phyloP scores from a whole-genome alignment of 23 tunicate genomes.

The Phallusia fumigata region DNA sequence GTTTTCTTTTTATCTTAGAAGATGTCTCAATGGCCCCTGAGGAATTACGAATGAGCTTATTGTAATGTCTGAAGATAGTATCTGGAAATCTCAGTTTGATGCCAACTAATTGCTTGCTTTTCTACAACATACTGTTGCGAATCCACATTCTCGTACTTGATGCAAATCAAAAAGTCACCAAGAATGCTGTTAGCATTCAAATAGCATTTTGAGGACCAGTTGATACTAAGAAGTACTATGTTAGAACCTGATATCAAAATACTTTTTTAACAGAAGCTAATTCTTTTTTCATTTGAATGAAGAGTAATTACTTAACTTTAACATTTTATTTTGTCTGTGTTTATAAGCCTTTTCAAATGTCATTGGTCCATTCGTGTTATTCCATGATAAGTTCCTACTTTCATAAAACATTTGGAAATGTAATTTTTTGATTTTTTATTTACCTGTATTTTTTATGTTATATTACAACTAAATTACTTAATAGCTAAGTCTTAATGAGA shows the following conservation, averaged over 20 bases:
- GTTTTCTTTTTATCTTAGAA: not conserved
- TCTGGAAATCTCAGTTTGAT: not conserved
- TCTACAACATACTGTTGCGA: not conserved
- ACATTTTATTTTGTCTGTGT: no score
- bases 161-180: not conserved
- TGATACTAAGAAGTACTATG: not conserved
- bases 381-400: no score
- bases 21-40: conserved; percentile 5
- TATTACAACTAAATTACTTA: no score
- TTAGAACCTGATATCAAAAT: conserved; percentile 6
- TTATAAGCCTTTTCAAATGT: no score
- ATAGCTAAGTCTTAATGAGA: no score
- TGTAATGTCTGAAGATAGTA: conserved; percentile 18
- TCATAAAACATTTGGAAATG: no score
- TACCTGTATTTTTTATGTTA: no score
- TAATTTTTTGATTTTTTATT: no score
- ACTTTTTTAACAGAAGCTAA: conserved; percentile 1
- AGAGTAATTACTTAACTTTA: no score
- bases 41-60: conserved; percentile 17
- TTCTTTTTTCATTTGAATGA: no score
- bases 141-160: not conserved
- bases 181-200: not conserved
- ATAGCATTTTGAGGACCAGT: not conserved
- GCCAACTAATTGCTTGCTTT: not conserved
- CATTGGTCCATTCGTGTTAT: no score